Percentiles rank a stretch among this genome's conserved stretches.
Conservation (phyloP, 2,797 vertebrate species). For the Ciconia nigra region DNA sequence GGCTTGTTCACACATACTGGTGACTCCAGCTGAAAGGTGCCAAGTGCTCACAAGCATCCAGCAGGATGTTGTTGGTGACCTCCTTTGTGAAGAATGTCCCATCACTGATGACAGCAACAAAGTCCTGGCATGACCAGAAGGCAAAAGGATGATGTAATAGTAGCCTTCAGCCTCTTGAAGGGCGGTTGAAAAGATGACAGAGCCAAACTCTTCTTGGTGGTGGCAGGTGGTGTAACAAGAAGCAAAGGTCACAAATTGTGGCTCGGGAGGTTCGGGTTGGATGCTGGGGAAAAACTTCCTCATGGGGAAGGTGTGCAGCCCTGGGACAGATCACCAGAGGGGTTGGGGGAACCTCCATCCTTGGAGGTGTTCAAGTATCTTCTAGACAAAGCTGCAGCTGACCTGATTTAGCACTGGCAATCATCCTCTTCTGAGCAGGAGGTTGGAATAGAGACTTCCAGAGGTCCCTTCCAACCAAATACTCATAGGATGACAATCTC, state of each 20-base stretch:
- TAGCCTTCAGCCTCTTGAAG: background rate
- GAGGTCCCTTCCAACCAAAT: background rate
- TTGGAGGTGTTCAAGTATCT: background rate
- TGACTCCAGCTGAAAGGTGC: background rate
- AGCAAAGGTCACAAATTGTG: background rate
- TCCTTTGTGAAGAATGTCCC: background rate
- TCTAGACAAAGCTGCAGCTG: background rate
- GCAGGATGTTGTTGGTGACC: background rate
- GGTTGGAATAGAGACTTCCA: background rate
- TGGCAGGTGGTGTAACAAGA: background rate
- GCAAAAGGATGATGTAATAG: background rate
- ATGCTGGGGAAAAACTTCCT: background rate
- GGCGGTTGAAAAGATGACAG: background rate
- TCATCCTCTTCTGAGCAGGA: background rate
- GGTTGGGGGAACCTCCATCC: background rate
- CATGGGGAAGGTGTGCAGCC: background rate
- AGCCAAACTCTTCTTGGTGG: background rate
- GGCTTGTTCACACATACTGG: conserved; percentile 9
- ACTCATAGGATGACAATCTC: background rate
- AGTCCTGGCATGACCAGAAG: background rate
- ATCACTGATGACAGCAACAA: background rate
- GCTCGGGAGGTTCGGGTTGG: background rate
- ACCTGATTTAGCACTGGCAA: background rate
- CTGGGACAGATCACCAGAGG: background rate
- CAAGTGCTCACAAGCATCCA: background rate